Evolutionary conservation across 1,140 invertebrate species (phyloP).

Genomic region (Brevipalpus yothersi): DNA sequence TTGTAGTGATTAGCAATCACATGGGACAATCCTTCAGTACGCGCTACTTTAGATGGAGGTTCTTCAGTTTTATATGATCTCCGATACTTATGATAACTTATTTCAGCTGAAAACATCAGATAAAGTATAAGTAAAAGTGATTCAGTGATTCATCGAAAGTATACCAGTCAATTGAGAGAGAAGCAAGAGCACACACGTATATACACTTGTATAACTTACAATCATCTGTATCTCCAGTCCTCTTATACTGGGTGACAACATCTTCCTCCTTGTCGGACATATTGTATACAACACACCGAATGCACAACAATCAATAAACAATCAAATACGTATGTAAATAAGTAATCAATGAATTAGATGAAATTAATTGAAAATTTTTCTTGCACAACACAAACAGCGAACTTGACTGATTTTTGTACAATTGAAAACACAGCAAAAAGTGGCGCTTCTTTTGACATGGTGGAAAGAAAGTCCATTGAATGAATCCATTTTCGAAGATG

Average conservation of each 20-base stretch:
- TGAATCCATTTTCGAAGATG: background rate
- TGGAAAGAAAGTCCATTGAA: background rate
- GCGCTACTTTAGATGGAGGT: background rate
- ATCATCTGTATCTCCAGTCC: constrained; percentile 94
- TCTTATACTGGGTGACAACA: constrained; percentile 98
- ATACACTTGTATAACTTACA: too few relatives aligned
- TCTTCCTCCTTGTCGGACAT: constrained; percentile 19
- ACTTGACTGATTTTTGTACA: background rate
- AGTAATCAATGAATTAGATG: too few relatives aligned
- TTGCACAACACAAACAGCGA: background rate
- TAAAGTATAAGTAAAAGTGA: too few relatives aligned
- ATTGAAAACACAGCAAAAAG: background rate
- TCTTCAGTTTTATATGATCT: too few relatives aligned
- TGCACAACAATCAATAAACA: background rate
- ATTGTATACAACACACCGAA: too few relatives aligned
- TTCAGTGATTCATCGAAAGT: too few relatives aligned
- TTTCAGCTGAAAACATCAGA: too few relatives aligned
- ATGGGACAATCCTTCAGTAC: background rate
- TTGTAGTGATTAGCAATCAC: constrained; percentile 66
- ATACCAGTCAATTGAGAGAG: too few relatives aligned
- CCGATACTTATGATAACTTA: too few relatives aligned
- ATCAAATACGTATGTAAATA: too few relatives aligned
- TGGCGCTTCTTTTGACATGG: background rate
- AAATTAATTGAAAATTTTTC: background rate
- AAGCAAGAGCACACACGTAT: too few relatives aligned